phyloP scores from a whole-genome alignment of 2,113 vertebrate genomes.

The Ailurus styani region DNA sequence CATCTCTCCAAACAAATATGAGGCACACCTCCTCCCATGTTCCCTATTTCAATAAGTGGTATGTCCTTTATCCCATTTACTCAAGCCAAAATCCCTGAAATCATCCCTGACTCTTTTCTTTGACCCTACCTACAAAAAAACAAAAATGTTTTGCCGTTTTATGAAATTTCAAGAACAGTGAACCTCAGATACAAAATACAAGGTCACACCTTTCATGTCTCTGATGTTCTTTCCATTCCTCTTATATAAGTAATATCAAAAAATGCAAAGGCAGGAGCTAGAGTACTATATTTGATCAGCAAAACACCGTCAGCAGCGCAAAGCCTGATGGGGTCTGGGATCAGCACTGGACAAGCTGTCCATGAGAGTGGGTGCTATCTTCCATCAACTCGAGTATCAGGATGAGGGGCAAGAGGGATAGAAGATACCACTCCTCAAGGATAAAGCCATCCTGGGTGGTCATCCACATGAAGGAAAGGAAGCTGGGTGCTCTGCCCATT shows the following conservation, averaged over 20 bases:
- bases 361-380: neutral
- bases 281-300: neutral
- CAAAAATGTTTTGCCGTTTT: neutral
- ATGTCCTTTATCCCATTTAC: neutral
- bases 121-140: neutral
- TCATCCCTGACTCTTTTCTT: neutral
- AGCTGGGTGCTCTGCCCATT: neutral
- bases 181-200: neutral
- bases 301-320: neutral
- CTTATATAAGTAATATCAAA: neutral
- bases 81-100: neutral
- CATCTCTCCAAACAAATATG: neutral
- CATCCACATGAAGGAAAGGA: neutral
- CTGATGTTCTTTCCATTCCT: neutral
- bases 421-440: neutral
- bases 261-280: neutral
- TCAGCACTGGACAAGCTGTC: accelerated
- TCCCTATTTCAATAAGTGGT: neutral
- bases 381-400: neutral
- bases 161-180: neutral
- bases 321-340: neutral
- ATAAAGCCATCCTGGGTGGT: neutral
- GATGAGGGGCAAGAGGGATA: neutral
- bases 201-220: neutral
- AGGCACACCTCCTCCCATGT: neutral